A percentile compares a stretch with the other conserved stretches of the same genome.
These are phyloP conservation scores for Acanthosepion lycidas DNA, from an alignment of 2,888 invertebrate genomes.

Conservation along the genomic window DNA sequence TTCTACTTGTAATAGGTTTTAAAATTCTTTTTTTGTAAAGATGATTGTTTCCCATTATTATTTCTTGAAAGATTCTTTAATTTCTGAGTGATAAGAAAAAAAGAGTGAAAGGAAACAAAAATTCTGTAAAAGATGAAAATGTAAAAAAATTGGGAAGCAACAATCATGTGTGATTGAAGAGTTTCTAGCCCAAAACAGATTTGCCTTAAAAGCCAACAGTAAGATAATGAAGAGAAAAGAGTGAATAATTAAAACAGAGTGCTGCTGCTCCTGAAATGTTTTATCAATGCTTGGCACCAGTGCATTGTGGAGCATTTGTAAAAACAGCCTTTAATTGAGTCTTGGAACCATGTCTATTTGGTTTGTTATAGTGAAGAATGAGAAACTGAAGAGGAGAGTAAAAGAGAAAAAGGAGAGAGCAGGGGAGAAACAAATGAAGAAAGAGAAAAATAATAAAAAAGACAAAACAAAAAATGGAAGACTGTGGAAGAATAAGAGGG, in stretches of 20 bases:
- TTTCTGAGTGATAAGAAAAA: background rate
- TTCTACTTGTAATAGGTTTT: too few species aligned
- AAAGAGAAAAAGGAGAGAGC: too few species aligned
- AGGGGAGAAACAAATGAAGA: too few species aligned
- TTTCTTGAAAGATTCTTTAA: too few species aligned
- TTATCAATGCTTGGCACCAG: background rate
- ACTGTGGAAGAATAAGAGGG: too few species aligned
- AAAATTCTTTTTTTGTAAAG: too few species aligned
- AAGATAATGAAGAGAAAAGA: background rate
- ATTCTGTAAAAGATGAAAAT: background rate
- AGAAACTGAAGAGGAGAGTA: background rate
- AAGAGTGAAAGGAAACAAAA: background rate
- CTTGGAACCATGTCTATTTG: constrained; percentile 33
- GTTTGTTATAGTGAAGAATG: constrained; percentile 18
- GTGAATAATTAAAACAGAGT: constrained; percentile 33
- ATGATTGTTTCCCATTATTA: too few species aligned
- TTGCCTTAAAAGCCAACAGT: constrained; percentile 6
- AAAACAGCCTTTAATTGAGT: background rate
- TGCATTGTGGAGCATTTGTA: background rate
- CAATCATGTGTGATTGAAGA: background rate
- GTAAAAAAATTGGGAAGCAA: background rate
- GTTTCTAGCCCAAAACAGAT: background rate
- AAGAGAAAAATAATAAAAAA: too few species aligned
- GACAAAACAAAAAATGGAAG: too few species aligned
- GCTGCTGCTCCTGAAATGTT: background rate